Conservation (phyloP, 1,140 invertebrate genomes). For the Sycophaga agraensis region DNA sequence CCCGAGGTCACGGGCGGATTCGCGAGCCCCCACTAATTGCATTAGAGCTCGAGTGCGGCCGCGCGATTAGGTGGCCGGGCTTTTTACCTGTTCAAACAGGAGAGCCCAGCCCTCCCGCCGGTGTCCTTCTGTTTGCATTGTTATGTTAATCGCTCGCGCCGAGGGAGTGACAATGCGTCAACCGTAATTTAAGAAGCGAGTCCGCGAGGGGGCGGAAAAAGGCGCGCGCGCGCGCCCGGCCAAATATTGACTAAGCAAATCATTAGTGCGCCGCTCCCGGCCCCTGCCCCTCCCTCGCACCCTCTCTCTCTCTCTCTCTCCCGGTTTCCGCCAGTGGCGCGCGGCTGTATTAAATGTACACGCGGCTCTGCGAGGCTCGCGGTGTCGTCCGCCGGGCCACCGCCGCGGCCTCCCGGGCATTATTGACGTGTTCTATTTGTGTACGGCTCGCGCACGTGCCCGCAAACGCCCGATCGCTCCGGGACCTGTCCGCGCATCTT, state of each 20-base stretch:
- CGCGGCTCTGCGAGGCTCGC: too few relatives aligned
- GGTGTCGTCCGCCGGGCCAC: too few relatives aligned
- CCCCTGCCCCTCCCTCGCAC: too few relatives aligned
- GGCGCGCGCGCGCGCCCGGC: slow-evolving; percentile 38
- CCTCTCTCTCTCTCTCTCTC: too few relatives aligned
- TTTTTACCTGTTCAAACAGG: slow-evolving; percentile 59
- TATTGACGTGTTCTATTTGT: too few relatives aligned
- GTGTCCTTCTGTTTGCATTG: slow-evolving; percentile 58
- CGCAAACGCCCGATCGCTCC: too few relatives aligned
- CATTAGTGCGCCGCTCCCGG: slow-evolving; percentile 37
- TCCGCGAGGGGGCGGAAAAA: too few relatives aligned
- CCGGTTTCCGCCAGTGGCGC: too few relatives aligned
- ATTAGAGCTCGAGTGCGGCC: slow-evolving; percentile 37
- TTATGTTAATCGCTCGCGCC: slow-evolving; percentile 56
- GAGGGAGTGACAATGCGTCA: slow-evolving; percentile 53
- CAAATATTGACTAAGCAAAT: slow-evolving; percentile 53
- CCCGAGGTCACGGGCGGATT: slow-evolving; percentile 41
- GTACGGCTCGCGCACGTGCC: too few relatives aligned
- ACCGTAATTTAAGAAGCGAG: slow-evolving; percentile 57
- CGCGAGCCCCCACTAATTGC: slow-evolving; percentile 47
- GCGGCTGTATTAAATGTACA: too few relatives aligned
- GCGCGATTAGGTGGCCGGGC: slow-evolving; percentile 35
- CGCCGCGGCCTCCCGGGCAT: too few relatives aligned
- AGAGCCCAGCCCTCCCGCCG: slow-evolving; percentile 36
- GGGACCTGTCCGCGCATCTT: too few relatives aligned